These are phyloP conservation scores for Mesocricetus auratus DNA, from an alignment of 2,113 vertebrate species.

Conservation along the genomic window DNA sequence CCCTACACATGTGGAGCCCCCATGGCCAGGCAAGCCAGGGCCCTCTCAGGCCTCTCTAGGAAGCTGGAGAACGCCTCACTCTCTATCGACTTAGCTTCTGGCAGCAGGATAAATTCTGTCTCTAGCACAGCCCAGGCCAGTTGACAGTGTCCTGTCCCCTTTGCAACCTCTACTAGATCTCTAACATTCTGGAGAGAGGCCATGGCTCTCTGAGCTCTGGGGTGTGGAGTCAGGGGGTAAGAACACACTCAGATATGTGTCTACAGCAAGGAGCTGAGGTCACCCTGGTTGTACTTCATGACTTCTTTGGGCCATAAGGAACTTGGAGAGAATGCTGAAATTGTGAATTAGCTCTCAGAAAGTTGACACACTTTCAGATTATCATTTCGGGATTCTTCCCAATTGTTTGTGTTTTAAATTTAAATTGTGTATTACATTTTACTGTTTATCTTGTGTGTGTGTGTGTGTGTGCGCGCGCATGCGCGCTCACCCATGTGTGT, in stretches of 20 bases:
- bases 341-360: background rate
- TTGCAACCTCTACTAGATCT: background rate
- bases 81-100: background rate
- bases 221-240: background rate
- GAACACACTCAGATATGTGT: background rate
- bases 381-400: background rate
- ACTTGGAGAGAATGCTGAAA: background rate
- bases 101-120: background rate
- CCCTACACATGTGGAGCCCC: background rate
- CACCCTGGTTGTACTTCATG: background rate
- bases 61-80: background rate
- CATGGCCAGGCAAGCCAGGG: background rate
- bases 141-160: background rate
- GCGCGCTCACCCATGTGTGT: background rate
- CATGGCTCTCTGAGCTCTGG: background rate
- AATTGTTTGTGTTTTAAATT: background rate
- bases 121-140: background rate
- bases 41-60: background rate
- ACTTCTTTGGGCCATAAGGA: background rate
- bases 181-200: background rate
- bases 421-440: background rate
- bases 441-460: background rate
- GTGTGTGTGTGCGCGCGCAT: background rate
- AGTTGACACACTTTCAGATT: background rate
- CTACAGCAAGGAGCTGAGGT: background rate